Percentiles rank a stretch among this genome's conserved stretches.
These are phyloP conservation scores for Parauchenoglanis ngamensis DNA, from an alignment of 2,797 vertebrate genomes.

Conservation along the genomic window DNA sequence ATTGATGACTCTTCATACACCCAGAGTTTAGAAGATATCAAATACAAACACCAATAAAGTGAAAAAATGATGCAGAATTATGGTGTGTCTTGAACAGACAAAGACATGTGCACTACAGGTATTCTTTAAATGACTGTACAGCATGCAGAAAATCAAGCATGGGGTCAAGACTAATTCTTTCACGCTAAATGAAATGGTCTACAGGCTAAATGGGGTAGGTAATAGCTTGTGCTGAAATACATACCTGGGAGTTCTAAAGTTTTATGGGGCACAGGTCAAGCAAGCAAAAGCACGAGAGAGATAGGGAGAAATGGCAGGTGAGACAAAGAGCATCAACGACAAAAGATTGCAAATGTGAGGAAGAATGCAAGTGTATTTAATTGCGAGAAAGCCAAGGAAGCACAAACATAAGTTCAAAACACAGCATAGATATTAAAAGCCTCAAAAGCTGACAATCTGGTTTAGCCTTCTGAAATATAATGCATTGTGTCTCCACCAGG, in stretches of 20 bases:
- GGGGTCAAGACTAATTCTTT: background rate
- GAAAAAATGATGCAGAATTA: background rate
- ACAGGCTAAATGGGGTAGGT: background rate
- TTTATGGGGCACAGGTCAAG: conserved; percentile 50
- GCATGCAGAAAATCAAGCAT: background rate
- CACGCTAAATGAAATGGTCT: background rate
- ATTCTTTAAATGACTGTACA: background rate
- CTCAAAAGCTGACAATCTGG: background rate
- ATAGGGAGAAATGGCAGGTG: conserved; percentile 24
- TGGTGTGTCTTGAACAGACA: background rate
- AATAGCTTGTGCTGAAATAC: conserved; percentile 44
- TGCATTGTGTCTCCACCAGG: conserved; percentile 30
- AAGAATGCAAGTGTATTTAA: conserved; percentile 17
- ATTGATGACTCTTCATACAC: conserved; percentile 1
- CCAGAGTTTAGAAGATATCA: background rate
- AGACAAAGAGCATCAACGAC: conserved; percentile 34
- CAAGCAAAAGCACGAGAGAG: conserved; percentile 52
- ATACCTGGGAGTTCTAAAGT: conserved; percentile 59
- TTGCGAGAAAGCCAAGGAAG: background rate
- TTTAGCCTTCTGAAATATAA: background rate
- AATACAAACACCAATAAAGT: background rate
- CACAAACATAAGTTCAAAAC: background rate
- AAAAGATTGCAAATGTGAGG: conserved; percentile 36
- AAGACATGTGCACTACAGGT: conserved; percentile 10
- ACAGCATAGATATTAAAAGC: background rate